Base-by-base conservation (phyloP, 1,140 invertebrate species). In the Epicauta chinensis region DNA sequence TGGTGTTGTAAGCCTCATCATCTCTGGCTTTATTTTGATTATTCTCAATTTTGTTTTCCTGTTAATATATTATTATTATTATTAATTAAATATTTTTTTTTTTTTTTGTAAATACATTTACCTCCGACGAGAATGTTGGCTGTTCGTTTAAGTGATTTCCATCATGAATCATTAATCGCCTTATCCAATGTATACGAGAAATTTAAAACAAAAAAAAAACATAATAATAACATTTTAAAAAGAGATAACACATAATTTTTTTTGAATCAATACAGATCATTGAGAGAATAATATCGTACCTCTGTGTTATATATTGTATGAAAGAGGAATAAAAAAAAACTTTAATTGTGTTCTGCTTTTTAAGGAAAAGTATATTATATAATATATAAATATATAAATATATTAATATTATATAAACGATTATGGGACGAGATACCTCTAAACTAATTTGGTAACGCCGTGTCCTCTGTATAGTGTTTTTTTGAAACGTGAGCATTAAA, bases 401-500 rank as follows among this genome's bases (percentile, higher is more conserved):
- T 69, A 65, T 63, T 64, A 65, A 62, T 65, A 63, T 64, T 62
- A 66, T 23, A 23, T 67, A 62, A 66, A 65, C 56, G 61, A 66
- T 64, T 60, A 60, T 66, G 59, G 66, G 66, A 68, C 66, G 63
- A 68, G 65, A 68, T 66, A 68, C 66, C 64, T 56, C 63, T 65
- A 62, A 61, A 66, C 59, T 67, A 64, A 62, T 67, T 67, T 67
- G 68, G 64, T 69, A 66, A 70, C 62, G 65, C 65, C 61, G 64
- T 68, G 74, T 77, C 75, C 74, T 77, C 75, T 78, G 76, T 77
- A 77, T 77, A 77, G 76, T 77, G 75, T 77, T 78, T 77, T 66
- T 78, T 78, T 77, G 75, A 77, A 78, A 77, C 75, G 74, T 77
- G 71, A 77, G 76, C 76, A 78, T 77, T 78, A 78, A 78, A 78